Evolutionary conservation across 2,113 vertebrate species (phyloP), one percentile per base, ranked within the genome.

Genomic region (Gymnocephalus cernua): DNA sequence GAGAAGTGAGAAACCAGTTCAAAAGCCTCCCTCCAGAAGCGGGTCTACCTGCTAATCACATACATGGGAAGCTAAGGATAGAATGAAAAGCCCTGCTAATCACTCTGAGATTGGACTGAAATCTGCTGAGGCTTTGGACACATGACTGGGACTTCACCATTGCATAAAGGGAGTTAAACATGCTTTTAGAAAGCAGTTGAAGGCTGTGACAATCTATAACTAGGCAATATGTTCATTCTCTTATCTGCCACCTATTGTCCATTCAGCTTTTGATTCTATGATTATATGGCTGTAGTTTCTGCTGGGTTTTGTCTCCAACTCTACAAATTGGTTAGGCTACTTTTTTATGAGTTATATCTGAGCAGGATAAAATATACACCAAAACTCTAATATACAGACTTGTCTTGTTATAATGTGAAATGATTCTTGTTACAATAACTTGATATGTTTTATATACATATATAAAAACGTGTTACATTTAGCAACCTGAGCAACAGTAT

Each of bases 71-170:
- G 88, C 96, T 95, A 97, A 96, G 94, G 95, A 97, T 97, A 97
- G 96, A 95, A 94, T 90, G 91, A 92, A 96, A 97, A 97, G 95
- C 96, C 93, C 63, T 77, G 74, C 88, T 97, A 97, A 97, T 96
- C 96, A 95, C 93, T 90, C 90, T 94, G 87, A 94, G 94, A 87
- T 94, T 91, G 94, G 83, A 93, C 91, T 92, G 83, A 94, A 95
- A 96, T 94, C 95, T 95, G 94, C 81, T 79, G 88, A 88, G 89
- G 93, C 92, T 94, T 92, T 94, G 91, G 89, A 91, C 92, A 93
- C 94, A 92, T 93, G 91, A 92, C 91, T 86, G 47, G 84, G 88
- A 85, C 90, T 89, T 85, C 69, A 62, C 54, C 58, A 44, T 87
- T 93, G 89, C 89, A 86, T 93, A 91, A 95, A 93, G 61, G 66